Base-by-base conservation (phyloP, 2,113 vertebrate species). In the Pungitius pungitius region DNA sequence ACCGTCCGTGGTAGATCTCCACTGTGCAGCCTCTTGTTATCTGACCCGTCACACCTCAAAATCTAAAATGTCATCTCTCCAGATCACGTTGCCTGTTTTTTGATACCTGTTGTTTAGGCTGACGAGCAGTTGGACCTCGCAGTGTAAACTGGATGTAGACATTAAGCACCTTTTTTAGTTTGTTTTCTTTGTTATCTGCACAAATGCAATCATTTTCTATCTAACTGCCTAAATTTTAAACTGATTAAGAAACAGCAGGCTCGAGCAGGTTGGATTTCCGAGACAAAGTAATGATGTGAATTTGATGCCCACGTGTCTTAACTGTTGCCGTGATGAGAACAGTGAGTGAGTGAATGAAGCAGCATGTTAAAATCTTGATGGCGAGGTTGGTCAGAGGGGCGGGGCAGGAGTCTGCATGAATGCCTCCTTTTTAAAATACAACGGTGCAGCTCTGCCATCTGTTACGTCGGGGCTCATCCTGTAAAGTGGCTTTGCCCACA, bases 371-470 rank as follows among this genome's bases (percentile, higher is more conserved):
- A 69, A 60, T 67, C 1, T 49, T 81, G 55, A 81, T 79, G 39
- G 49, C 6, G 42, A 51, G 58, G 43, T 64, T 52, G 55, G 18
- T 82, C 66, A 22, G 42, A 85, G 58, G 86, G 74, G n/a, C n/a
- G n/a, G n/a, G n/a, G n/a, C n/a, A n/a, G 40, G 42, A 54, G 5
- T 15, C 6, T 52, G 30, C n/a, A 15, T 39, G 17, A 58, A 27
- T 52, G 12, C 4, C 3, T 12, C 39, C 24, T 65, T 8, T 35
- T 39, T 43, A 58, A 35, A 35, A 35, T 35, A 81, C 66, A 59
- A 5, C 66, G n/a, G 33, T 52, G 33, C 56, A 65, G 54, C 51
- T 58, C 45, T 74, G 69, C 9, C 45, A 33, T 81, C 63, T 76
- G 37, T 55, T 35, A 57, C 40, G 26, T 63, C 67, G 22, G n/a